Evolutionary conservation across 2,888 invertebrate genomes (phyloP), one percentile per base, ranked within the genome.

Genomic region (Volucella inflata): DNA sequence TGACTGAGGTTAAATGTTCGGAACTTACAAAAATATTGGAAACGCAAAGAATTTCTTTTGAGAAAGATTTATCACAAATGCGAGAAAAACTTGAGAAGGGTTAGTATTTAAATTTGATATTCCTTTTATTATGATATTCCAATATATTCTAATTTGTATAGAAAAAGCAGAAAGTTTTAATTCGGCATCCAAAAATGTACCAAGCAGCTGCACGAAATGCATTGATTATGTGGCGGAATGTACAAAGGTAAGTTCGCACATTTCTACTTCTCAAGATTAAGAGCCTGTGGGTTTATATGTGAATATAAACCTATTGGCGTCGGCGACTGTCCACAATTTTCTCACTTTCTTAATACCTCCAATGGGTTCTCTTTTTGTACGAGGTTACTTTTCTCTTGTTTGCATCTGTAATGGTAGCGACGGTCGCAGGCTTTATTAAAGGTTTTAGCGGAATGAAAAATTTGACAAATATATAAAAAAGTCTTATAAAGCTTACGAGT

Each of bases 21-120:
- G 92, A 92, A 87, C 71, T 91, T 2, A 40, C 88, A 75, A 93
- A 94, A 89, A 93, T 94, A 89, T 92, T 94, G 0, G 94, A 94
- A 87, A 89, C 93, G 55, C 94, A 94, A 83, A 93, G 93, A 80
- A 92, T 89, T 4, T 87, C 89, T 0, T 90, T 91, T 68, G 90
- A 92, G 64, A 89, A 88, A 0, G 91, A 91, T n/a, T 16, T 92
- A 12, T 71, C 89, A 8, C 76, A 87, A 1, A 14, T 91, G 46
- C 89, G 88, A 1, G 89, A 91, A 1, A 90, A 90, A 70, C 80
- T 87, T 10, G 90, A 90, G 67, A 90, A 89, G 2, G 90, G 90
- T 88, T 46, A 3, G 53, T 67, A 42, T 9, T 1, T 38, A 1
- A 11, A 11, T 9, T 11, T 57, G 30, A n/a, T 1, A 2, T 12